Evolutionary conservation across 2,113 vertebrate species (phyloP).

Genomic region (Asarcornis scutulata): DNA sequence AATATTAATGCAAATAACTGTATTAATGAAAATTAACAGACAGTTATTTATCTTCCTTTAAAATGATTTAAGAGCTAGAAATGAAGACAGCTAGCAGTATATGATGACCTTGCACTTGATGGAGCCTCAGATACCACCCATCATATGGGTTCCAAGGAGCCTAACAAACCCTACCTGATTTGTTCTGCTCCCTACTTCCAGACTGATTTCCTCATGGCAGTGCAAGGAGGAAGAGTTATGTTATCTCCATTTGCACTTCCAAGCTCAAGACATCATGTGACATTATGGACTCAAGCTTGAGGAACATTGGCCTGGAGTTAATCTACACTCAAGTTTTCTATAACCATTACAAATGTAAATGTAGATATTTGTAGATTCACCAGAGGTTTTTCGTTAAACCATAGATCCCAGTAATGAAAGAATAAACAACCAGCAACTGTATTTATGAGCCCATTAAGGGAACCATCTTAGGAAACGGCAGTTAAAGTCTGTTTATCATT

Average conservation of each 20-base stretch:
- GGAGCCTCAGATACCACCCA: neutral
- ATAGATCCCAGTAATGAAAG: constrained; percentile 36
- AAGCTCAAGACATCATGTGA: neutral
- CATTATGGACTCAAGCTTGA: neutral
- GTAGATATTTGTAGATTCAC: neutral
- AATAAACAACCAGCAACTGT: constrained; percentile 35
- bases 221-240: neutral
- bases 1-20: neutral
- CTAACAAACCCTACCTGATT: neutral
- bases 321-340: neutral
- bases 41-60: neutral
- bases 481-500: constrained; percentile 59
- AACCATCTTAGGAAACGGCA: constrained; percentile 31
- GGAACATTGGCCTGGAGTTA: accelerated
- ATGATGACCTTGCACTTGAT: neutral
- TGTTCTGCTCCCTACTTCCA: neutral
- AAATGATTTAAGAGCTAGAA: neutral
- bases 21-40: neutral
- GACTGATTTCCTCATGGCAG: neutral
- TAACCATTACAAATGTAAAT: neutral
- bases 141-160: neutral
- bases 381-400: neutral
- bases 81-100: neutral
- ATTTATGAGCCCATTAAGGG: constrained; percentile 62
- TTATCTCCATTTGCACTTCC: neutral